A percentile compares a stretch with the other conserved stretches of the same genome.
These are phyloP conservation scores for Platanista minor DNA, from an alignment of 2,113 vertebrate species.

Conservation along the genomic window DNA sequence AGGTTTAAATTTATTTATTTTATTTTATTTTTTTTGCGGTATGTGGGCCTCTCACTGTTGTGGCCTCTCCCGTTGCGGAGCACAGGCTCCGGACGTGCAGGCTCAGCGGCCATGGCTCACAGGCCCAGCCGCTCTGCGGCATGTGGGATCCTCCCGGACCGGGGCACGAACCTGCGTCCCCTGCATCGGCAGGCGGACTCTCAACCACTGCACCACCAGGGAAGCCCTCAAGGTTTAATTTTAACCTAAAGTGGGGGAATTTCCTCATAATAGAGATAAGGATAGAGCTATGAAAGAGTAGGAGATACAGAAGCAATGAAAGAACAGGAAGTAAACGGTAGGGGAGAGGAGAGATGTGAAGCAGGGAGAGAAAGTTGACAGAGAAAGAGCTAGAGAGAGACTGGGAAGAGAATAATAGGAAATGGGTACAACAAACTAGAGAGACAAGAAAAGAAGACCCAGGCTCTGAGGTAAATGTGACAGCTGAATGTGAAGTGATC, in stretches of 20 bases:
- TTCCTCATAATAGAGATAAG: neutral
- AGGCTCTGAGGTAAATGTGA: neutral
- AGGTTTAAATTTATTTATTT: conserved; percentile 6
- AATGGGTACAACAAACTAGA: neutral
- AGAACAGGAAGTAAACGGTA: neutral
- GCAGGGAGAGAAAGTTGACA: neutral
- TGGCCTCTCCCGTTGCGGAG: too few relatives aligned
- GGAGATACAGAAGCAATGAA: neutral
- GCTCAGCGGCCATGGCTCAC: too few relatives aligned
- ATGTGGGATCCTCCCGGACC: too few relatives aligned
- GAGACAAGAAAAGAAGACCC: neutral
- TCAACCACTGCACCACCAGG: too few relatives aligned
- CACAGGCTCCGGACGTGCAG: too few relatives aligned
- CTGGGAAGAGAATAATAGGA: neutral
- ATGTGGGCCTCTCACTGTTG: too few relatives aligned
- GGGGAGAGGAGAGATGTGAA: neutral
- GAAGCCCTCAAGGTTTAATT: neutral
- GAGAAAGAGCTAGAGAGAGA: neutral
- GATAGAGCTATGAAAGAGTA: neutral
- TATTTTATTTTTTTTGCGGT: too few relatives aligned
- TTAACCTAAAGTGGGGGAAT: neutral
- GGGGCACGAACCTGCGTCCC: too few relatives aligned
- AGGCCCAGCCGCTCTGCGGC: too few relatives aligned
- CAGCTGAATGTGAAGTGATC: neutral
- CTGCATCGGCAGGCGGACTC: too few relatives aligned